phyloP scores from a whole-genome alignment of 2,797 vertebrate genomes.

The Myripristis jacobus region DNA sequence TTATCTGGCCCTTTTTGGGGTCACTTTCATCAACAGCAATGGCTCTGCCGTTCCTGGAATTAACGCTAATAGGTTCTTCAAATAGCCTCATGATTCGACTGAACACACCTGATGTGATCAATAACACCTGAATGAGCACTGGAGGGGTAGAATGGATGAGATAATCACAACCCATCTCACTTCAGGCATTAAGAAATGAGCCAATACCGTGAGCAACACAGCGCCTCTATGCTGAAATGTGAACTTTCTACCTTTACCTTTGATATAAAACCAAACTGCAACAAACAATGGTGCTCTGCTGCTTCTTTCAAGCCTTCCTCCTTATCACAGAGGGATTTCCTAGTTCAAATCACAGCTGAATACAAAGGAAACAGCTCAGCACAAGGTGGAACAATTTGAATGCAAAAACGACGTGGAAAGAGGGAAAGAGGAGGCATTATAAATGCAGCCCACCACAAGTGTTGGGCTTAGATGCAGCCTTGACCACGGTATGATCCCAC shows the following conservation, averaged over 20 bases:
- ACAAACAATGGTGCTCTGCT: slow-evolving; percentile 4
- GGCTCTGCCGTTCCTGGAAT: neutral
- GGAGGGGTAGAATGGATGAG: slow-evolving; percentile 9
- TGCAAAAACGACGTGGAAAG: slow-evolving; percentile 12
- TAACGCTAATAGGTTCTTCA: slow-evolving; percentile 13
- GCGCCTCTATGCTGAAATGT: neutral
- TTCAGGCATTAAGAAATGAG: neutral
- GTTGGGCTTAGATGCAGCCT: slow-evolving; percentile 11
- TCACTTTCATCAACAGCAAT: neutral
- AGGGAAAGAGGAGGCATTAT: slow-evolving; percentile 3
- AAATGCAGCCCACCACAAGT: slow-evolving; percentile 13
- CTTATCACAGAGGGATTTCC: slow-evolving; percentile 25
- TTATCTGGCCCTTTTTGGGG: neutral
- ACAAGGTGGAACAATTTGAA: slow-evolving; percentile 20
- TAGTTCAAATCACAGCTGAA: slow-evolving; percentile 19
- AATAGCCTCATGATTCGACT: slow-evolving; percentile 4
- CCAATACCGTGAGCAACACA: neutral
- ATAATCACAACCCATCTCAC: neutral
- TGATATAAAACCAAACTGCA: slow-evolving; percentile 7
- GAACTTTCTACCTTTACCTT: slow-evolving; percentile 12
- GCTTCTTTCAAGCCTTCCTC: neutral
- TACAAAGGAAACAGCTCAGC: slow-evolving; percentile 35
- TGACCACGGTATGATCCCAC: slow-evolving; percentile 34
- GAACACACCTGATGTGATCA: neutral
- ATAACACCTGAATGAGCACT: neutral